These are phyloP conservation scores for Scolanthus callimorphus DNA, from an alignment of 92 coral and sea anemone genomes.

Conservation along the genomic window DNA sequence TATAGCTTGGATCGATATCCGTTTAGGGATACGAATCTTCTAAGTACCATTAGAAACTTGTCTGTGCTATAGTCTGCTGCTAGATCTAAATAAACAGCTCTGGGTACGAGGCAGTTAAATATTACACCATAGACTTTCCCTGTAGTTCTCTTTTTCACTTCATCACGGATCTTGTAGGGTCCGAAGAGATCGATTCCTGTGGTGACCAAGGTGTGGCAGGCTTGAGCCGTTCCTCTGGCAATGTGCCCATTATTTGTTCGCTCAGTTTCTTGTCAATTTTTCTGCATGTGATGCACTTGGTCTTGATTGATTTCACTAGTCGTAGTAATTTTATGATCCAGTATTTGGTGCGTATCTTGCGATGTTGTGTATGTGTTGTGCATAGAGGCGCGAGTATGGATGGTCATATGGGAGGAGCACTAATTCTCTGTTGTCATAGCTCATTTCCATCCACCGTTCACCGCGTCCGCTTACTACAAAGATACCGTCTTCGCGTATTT, in stretches of 20 bases:
- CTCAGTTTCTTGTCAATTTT: conserved; percentile 18
- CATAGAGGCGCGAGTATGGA: conserved; percentile 35
- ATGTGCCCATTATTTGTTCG: conserved; percentile 28
- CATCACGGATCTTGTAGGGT: conserved; percentile 29
- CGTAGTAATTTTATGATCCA: conserved; percentile 30
- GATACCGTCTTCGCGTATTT: conserved; percentile 25
- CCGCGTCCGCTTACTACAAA: conserved; percentile 37
- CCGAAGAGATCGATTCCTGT: conserved; percentile 38
- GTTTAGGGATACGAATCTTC: too few species aligned
- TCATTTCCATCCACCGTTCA: conserved; percentile 24
- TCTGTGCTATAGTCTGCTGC: too few species aligned
- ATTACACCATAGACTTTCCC: conserved; percentile 42
- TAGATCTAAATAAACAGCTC: conserved; percentile 46
- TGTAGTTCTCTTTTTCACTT: conserved; percentile 36
- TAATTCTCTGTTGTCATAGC: conserved; percentile 26
- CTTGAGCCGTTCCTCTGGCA: conserved; percentile 32
- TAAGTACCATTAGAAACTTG: too few species aligned
- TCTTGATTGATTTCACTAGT: conserved; percentile 17
- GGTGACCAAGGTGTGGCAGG: conserved; percentile 30
- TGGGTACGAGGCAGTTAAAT: conserved; percentile 33
- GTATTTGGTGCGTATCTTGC: conserved; percentile 27
- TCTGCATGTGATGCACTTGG: conserved; percentile 28
- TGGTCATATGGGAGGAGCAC: conserved; percentile 27
- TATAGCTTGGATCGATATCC: too few species aligned
- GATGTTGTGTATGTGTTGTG: conserved; percentile 30